phyloP scores from a whole-genome alignment of 2,113 vertebrate species.

The Neodontobutis hainanensis region DNA sequence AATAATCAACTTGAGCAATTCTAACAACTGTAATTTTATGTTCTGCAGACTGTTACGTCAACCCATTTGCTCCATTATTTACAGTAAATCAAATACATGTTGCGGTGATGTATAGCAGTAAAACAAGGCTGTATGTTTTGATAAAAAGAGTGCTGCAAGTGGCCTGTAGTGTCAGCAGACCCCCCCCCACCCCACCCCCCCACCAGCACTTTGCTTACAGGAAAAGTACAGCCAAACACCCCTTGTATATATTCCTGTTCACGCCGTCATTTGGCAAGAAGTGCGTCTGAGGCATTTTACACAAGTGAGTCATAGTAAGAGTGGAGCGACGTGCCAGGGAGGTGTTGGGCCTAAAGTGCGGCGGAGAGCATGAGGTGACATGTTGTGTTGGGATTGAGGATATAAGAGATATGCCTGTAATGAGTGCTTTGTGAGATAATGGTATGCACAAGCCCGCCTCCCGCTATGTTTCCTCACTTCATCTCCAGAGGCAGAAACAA shows the following conservation, averaged over 20 bases:
- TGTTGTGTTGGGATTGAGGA: constrained; percentile 72
- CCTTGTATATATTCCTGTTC: constrained; percentile 57
- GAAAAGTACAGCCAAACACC: constrained; percentile 36
- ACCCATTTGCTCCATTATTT: constrained; percentile 33
- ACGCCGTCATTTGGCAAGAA: constrained; percentile 63
- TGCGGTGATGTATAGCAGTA: constrained; percentile 35
- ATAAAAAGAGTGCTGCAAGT: constrained; percentile 27
- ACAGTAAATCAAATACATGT: constrained; percentile 41
- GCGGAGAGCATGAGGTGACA: constrained; percentile 74
- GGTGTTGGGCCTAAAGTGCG: constrained; percentile 53
- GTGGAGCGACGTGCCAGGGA: constrained; percentile 53
- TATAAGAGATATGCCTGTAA: constrained; percentile 72
- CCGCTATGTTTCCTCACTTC: constrained; percentile 50
- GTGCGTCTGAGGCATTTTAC: constrained; percentile 69
- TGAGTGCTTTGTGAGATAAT: constrained; percentile 75
- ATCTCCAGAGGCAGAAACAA: constrained; percentile 56
- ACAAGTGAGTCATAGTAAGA: constrained; percentile 73
- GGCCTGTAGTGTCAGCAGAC: constrained; percentile 11
- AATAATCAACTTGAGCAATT: constrained; percentile 47
- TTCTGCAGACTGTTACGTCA: constrained; percentile 32
- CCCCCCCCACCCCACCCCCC: no score
- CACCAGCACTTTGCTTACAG: constrained; percentile 27
- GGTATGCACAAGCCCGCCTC: constrained; percentile 64
- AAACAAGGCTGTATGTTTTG: constrained; percentile 33
- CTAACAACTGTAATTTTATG: constrained; percentile 40